A percentile compares a stretch with the other conserved stretches of the same genome.
phyloP scores from a whole-genome alignment of 2,888 invertebrate genomes.

The Meteorus cinctellus region DNA sequence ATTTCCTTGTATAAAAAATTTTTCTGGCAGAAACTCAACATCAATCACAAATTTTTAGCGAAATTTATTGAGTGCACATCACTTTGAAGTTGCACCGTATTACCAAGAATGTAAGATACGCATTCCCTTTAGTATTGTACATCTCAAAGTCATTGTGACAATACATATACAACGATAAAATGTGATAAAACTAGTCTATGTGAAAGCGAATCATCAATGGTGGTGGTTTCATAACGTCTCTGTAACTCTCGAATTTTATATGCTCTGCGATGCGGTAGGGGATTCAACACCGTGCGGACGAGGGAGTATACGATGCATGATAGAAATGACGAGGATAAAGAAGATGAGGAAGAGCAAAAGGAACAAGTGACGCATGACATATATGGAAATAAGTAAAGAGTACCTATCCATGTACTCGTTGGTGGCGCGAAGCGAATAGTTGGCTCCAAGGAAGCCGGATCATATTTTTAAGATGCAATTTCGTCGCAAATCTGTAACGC shows the following conservation, averaged over 20 bases:
- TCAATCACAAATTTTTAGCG: too few relatives aligned
- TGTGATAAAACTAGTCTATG: too few relatives aligned
- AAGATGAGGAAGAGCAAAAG: conserved; percentile 27
- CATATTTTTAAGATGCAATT: conserved; percentile 71
- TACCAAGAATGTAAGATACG: too few relatives aligned
- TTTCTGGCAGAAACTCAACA: too few relatives aligned
- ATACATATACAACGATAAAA: too few relatives aligned
- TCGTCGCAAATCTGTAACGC: conserved; percentile 66
- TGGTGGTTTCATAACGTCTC: background rate
- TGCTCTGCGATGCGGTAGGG: background rate
- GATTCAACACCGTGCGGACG: background rate
- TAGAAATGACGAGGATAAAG: conserved; percentile 18
- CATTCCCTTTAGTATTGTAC: too few relatives aligned
- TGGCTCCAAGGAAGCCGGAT: conserved; percentile 64
- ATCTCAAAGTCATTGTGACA: too few relatives aligned
- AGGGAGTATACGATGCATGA: background rate
- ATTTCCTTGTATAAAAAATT: too few relatives aligned
- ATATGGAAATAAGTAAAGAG: conserved; percentile 5
- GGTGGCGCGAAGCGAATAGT: background rate
- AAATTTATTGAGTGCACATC: too few relatives aligned
- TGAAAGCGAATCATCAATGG: too few relatives aligned
- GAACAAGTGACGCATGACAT: conserved; percentile 20
- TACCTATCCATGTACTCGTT: conserved; percentile 19
- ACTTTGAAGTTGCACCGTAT: too few relatives aligned
- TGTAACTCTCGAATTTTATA: background rate